A percentile compares a stretch with the other conserved stretches of the same genome.
These are phyloP conservation scores for Phyllotis vaccarum DNA, from an alignment of 2,797 vertebrate genomes.

Conservation along the genomic window DNA sequence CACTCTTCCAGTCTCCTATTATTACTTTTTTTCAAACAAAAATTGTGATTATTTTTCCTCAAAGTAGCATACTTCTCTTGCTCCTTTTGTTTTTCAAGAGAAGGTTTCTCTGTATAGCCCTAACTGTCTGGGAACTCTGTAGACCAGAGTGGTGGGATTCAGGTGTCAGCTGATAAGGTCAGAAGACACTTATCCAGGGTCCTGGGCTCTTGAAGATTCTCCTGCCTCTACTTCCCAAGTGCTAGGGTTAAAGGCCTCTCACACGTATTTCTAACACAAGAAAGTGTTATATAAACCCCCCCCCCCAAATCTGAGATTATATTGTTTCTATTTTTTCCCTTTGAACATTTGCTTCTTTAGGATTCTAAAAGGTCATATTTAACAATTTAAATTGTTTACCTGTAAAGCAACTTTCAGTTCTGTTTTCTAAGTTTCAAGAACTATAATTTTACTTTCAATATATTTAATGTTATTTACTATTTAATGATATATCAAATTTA, in stretches of 20 bases:
- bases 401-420: constrained; percentile 12
- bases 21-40: background rate
- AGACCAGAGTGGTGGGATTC: too few relatives aligned
- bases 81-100: background rate
- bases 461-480: constrained; percentile 21
- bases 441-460: background rate
- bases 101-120: background rate
- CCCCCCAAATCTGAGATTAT: background rate
- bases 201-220: too few relatives aligned
- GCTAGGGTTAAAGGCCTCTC: background rate
- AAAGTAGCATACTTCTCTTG: background rate
- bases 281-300: background rate
- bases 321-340: background rate
- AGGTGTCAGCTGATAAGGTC: too few relatives aligned
- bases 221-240: background rate
- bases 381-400: constrained; percentile 4
- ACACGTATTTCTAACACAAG: background rate
- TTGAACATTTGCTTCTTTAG: background rate
- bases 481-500: too few relatives aligned
- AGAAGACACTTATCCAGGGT: too few relatives aligned
- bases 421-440: background rate
- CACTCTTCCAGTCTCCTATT: background rate
- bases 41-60: background rate
- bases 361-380: background rate
- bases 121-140: background rate